Evolutionary conservation across 2,888 invertebrate genomes (phyloP), one percentile per base, ranked within the genome.

Genomic region (Cephonodes hylas): DNA sequence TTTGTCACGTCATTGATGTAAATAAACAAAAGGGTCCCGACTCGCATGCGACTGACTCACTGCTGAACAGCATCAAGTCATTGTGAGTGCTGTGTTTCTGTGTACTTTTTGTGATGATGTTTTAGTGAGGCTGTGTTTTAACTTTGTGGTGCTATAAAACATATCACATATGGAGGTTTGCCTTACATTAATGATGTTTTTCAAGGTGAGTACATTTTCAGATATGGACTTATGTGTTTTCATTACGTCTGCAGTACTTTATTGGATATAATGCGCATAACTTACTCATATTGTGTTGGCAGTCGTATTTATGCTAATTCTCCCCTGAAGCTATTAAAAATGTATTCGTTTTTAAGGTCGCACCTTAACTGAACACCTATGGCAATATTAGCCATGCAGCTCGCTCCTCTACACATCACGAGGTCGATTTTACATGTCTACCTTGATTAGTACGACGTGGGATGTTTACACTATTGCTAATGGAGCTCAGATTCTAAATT

Each of bases 21-120:
- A 86, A 87, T 79, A 88, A 88, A 88, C 84, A 85, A 81, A 79
- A 42, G 20, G 6, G n/a, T 70, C 69, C 67, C 69, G 64, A 63
- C 72, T 65, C 69, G 67, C 71, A 67, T 71, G 68, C 64, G 65
- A 70, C 77, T 85, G 82, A 80, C 71, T 87, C 80, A 83, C 71
- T 23, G 48, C 53, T 25, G 42, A 42, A 53, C 80, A 53, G 18
- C 18, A 8, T 31, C 27, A 31, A 53, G 53, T 53, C n/a, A n/a
- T 27, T 80, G 77, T 46, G 62, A 64, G 45, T 63, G 64, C 64
- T 57, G 61, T 62, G 64, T 61, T 64, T 27, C 34, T 59, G 53
- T 31, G 53, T 18, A 31, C 31, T 31, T 53, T 53, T 53, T 53
- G 53, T 53, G 65, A n/a, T 70, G 66, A 63, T 63, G 67, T 64